These are phyloP conservation scores for Rhaphigaster nebulosa DNA, from an alignment of 2,888 invertebrate species.

Conservation along the genomic window DNA sequence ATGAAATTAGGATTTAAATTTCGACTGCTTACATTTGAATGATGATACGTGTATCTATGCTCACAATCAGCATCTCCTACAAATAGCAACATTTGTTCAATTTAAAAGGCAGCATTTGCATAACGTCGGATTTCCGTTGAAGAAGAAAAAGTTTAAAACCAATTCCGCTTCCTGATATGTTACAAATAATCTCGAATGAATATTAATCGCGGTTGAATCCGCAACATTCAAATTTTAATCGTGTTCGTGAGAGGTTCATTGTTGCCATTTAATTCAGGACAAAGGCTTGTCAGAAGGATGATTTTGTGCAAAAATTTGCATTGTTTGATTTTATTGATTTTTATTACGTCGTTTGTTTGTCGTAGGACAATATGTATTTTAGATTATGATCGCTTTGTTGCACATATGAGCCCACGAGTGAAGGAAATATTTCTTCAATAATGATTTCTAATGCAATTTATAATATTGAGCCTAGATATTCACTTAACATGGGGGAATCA, in stretches of 20 bases:
- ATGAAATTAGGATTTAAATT: not conserved
- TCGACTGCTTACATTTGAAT: no score
- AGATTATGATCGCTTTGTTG: not conserved
- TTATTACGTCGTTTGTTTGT: not conserved
- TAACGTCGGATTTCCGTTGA: not conserved
- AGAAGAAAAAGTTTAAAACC: not conserved
- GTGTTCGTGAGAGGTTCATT: not conserved
- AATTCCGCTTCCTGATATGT: not conserved
- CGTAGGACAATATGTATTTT: not conserved
- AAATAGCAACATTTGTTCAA: not conserved
- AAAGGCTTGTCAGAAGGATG: not conserved
- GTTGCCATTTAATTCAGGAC: not conserved
- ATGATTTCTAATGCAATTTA: no score
- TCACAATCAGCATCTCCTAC: not conserved
- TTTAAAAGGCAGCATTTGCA: not conserved
- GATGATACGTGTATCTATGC: no score
- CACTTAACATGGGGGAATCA: no score
- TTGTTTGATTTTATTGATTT: not conserved
- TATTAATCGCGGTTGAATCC: not conserved
- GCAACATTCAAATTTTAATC: not conserved
- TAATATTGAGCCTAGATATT: no score
- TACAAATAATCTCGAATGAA: not conserved
- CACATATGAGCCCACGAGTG: no score
- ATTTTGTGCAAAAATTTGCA: not conserved
- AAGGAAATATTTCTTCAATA: no score